phyloP scores from a whole-genome alignment of 2,888 invertebrate genomes.

The Monopis laevigella region DNA sequence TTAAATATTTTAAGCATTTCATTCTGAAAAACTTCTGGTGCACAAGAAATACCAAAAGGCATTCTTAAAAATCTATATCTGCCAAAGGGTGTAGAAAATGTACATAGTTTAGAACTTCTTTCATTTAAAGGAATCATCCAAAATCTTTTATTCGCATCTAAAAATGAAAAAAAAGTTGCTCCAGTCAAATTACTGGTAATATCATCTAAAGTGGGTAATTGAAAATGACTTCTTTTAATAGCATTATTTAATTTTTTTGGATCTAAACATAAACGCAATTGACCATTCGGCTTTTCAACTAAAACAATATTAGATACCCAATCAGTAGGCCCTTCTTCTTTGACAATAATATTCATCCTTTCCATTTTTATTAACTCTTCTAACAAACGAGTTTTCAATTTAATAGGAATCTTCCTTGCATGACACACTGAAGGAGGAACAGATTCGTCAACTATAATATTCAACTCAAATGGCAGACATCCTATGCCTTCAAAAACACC shows the following conservation, averaged over 20 bases:
- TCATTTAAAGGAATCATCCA: conserved; percentile 7
- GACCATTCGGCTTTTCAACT: conserved; percentile 13
- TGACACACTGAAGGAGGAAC: too few relatives aligned
- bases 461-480: too few relatives aligned
- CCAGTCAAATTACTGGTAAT: conserved; percentile 15
- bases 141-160: conserved; percentile 16
- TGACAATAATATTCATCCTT: conserved; percentile 10
- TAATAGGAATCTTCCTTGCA: background rate
- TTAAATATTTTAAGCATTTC: conserved; percentile 18
- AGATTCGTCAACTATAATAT: too few relatives aligned
- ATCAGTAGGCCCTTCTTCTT: conserved; percentile 14
- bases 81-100: conserved; percentile 10
- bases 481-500: too few relatives aligned
- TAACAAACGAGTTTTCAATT: background rate
- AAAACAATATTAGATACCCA: conserved; percentile 16
- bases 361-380: background rate
- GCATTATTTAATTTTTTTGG: conserved; percentile 16
- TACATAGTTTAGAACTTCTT: conserved; percentile 9
- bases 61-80: conserved; percentile 8
- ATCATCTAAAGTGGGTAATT: conserved; percentile 16
- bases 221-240: conserved; percentile 16
- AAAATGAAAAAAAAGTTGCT: conserved; percentile 15
- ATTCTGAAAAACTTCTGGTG: conserved; percentile 17
- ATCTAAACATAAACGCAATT: conserved; percentile 16
- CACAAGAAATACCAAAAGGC: conserved; percentile 8